Conservation (phyloP, 2,797 vertebrate genomes). For the Brachymystax lenok region DNA sequence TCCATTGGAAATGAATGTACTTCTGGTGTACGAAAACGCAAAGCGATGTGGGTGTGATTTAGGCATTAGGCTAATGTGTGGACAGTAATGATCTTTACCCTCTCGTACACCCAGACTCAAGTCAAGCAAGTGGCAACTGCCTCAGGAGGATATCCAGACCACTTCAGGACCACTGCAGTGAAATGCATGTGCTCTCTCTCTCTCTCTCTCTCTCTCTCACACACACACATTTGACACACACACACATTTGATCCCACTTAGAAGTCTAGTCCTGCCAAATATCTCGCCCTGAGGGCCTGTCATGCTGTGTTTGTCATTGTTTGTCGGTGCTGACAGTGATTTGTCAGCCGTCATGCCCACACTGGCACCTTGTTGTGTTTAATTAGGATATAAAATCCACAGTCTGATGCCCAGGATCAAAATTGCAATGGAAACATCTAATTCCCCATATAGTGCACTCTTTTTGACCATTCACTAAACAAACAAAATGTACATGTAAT, state of each 20-base stretch:
- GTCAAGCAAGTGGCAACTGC: neutral
- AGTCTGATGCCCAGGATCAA: constrained; percentile 37
- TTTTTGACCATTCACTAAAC: neutral
- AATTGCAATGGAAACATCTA: neutral
- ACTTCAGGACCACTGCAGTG: neutral
- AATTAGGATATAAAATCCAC: constrained; percentile 60
- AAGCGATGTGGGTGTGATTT: no score
- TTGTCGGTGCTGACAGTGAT: constrained; percentile 34
- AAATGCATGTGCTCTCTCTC: neutral
- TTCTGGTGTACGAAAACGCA: no score
- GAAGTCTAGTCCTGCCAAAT: neutral
- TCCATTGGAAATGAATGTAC: no score
- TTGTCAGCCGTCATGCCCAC: constrained; percentile 27
- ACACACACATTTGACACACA: constrained; percentile 5
- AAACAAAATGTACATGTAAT: neutral
- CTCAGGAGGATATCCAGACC: neutral
- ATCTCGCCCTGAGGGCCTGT: neutral
- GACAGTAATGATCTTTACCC: neutral
- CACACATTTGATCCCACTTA: constrained; percentile 1
- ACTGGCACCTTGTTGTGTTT: constrained; percentile 26
- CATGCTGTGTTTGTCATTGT: constrained; percentile 15
- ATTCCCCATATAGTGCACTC: neutral
- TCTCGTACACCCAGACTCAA: neutral
- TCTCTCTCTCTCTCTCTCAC: neutral
- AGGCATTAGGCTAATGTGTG: neutral